Evolutionary conservation across 2,888 invertebrate genomes (phyloP), one percentile per base, ranked within the genome.

Genomic region (Eueremaeus valkanovi): DNA sequence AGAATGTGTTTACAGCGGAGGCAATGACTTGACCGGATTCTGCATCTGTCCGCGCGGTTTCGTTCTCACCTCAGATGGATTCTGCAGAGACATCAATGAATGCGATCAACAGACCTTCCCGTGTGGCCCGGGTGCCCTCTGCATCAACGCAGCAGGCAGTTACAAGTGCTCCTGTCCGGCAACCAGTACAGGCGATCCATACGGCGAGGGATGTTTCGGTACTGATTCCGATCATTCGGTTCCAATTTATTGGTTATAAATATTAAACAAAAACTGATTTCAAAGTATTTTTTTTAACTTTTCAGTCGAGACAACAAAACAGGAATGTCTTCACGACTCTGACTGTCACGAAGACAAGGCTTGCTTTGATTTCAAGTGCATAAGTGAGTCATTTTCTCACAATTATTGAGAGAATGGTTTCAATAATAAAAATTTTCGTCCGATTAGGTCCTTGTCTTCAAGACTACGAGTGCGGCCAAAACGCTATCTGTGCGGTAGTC

Each of bases 131-230:
- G 88, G 89, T 80, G 93, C 93, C 8, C 85, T 88, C 73, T 94
- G 94, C 83, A 88, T 89, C 78, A 93, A 93, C 82, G 87, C 90
- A 0, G 87, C 87, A 1, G 94, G 94, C 1, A 93, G 93, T 70
- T 96, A 91, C 83, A 91, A 90, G 79, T 98, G 98, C 82, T 83
- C 90, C 61, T 98, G 98, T 83, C 92, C 92, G 83, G 85, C 89
- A 74, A 89, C 90, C 75, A 91, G 90, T 79, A 86, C 85, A 78
- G 94, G 93, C 76, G 89, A 94, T 86, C 91, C 93, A n/a, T 90
- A 90, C 80, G 85, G 87, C 13, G 80, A 79, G 73, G 79, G 80
- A 72, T 79, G 80, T 81, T 75, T 79, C 31, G 74, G 79, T 79
- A 33, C n/a, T n/a, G n/a, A n/a, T n/a, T n/a, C n/a, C n/a, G n/a